A percentile compares a stretch with the other conserved stretches of the same genome.
These are phyloP conservation scores for Ambastaia sidthimunki DNA, from an alignment of 2,797 vertebrate species.

Conservation along the genomic window DNA sequence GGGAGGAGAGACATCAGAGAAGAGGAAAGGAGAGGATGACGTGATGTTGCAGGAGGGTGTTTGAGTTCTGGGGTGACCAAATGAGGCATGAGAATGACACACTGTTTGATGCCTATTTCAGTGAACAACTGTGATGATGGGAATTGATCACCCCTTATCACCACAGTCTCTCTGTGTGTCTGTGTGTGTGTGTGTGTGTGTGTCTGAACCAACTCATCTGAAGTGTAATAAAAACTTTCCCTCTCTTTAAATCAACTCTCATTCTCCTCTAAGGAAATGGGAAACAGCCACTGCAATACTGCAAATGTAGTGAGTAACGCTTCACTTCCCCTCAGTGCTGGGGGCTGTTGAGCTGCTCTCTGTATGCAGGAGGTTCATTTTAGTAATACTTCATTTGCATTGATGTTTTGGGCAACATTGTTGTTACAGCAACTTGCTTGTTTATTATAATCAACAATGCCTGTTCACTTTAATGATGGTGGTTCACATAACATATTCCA, in stretches of 20 bases:
- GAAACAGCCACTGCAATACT: not conserved
- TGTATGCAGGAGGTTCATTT: not conserved
- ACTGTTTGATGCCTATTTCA: not conserved
- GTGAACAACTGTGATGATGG: conserved; percentile 42
- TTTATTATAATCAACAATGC: too few relatives aligned
- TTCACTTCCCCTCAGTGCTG: not conserved
- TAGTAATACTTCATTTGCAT: too few relatives aligned
- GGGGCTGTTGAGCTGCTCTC: not conserved
- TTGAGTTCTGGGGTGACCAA: conserved; percentile 8
- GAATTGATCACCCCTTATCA: conserved; percentile 10
- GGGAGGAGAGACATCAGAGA: too few relatives aligned
- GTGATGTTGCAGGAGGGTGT: conserved; percentile 18
- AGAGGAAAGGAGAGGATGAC: not conserved
- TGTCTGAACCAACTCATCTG: not conserved
- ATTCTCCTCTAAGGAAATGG: not conserved
- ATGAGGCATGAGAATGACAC: conserved; percentile 34
- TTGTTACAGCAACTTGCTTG: too few relatives aligned
- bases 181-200: not conserved
- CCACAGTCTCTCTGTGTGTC: not conserved
- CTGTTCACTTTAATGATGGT: too few relatives aligned
- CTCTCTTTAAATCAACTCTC: not conserved
- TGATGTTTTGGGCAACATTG: too few relatives aligned
- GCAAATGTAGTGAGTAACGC: not conserved
- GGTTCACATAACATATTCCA: too few relatives aligned
- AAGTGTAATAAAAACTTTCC: not conserved